These are phyloP conservation scores for Zalophus californianus DNA, from an alignment of 2,797 vertebrate genomes.

Conservation along the genomic window DNA sequence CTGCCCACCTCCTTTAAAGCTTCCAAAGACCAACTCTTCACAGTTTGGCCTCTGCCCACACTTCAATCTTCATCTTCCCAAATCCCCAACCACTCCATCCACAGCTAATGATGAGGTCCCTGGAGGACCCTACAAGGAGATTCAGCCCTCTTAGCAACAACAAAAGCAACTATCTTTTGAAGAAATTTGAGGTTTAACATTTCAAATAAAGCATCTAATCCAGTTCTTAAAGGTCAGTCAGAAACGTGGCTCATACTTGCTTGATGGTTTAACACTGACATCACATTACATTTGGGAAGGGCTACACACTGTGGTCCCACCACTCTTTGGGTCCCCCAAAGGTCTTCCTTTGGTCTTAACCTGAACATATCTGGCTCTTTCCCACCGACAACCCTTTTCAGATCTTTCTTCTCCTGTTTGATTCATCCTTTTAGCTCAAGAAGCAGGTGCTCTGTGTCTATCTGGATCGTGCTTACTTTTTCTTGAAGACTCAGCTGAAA, in stretches of 20 bases:
- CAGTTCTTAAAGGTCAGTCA: background rate
- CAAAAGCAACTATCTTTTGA: background rate
- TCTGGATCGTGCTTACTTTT: background rate
- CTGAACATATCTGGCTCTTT: background rate
- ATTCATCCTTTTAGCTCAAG: background rate
- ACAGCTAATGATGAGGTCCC: background rate
- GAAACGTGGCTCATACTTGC: background rate
- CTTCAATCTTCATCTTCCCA: background rate
- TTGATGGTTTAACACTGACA: background rate
- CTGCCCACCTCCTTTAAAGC: background rate
- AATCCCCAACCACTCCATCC: background rate
- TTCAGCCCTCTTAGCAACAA: background rate
- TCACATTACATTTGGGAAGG: background rate
- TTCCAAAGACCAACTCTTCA: background rate
- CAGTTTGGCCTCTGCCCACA: background rate
- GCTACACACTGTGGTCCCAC: background rate
- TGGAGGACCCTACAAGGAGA: background rate
- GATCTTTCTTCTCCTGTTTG: background rate
- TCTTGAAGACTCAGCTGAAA: conserved; percentile 15
- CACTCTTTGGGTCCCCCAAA: background rate
- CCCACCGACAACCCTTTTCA: background rate
- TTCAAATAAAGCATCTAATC: conserved; percentile 24
- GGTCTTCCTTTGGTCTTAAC: background rate
- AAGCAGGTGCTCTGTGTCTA: background rate
- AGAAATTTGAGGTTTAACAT: background rate